Percentiles rank a stretch among this genome's conserved stretches.
These are phyloP conservation scores for Diarsia dahlii DNA, from an alignment of 2,888 invertebrate genomes.

Conservation along the genomic window DNA sequence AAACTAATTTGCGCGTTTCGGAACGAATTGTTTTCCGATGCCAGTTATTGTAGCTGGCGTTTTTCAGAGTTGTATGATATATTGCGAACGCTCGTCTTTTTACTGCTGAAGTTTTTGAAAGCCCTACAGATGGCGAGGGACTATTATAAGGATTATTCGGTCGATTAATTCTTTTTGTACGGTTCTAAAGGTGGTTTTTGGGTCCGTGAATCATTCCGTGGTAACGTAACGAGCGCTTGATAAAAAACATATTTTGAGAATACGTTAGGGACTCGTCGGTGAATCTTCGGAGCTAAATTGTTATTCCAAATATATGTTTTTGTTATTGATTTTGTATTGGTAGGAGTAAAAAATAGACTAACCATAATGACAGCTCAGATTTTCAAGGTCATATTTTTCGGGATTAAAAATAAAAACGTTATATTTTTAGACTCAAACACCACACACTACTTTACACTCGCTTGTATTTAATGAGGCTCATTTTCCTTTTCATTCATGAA, in stretches of 20 bases:
- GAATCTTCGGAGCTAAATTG: constrained; percentile 30
- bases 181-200: constrained; percentile 20
- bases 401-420: background rate
- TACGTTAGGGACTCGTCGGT: constrained; percentile 4
- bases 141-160: constrained; percentile 22
- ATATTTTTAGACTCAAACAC: constrained; percentile 24
- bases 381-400: constrained; percentile 1
- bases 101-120: constrained; percentile 43
- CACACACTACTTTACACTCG: no score
- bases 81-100: constrained; percentile 45
- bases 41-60: constrained; percentile 42
- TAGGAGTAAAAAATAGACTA: constrained; percentile 13
- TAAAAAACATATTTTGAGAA: constrained; percentile 51
- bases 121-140: constrained; percentile 8
- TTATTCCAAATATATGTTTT: constrained; percentile 9
- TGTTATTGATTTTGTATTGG: constrained; percentile 25
- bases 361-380: constrained; percentile 16
- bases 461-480: constrained; percentile 2
- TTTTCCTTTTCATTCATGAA: constrained; percentile 14
- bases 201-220: constrained; percentile 41
- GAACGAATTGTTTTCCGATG: constrained; percentile 68
- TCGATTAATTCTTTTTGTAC: constrained; percentile 39
- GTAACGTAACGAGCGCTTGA: constrained; percentile 35
- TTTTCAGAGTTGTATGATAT: constrained; percentile 58
- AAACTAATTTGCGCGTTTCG: constrained; percentile 67